Conservation (phyloP, 2,797 vertebrate genomes). For the Cryptoprocta ferox region DNA sequence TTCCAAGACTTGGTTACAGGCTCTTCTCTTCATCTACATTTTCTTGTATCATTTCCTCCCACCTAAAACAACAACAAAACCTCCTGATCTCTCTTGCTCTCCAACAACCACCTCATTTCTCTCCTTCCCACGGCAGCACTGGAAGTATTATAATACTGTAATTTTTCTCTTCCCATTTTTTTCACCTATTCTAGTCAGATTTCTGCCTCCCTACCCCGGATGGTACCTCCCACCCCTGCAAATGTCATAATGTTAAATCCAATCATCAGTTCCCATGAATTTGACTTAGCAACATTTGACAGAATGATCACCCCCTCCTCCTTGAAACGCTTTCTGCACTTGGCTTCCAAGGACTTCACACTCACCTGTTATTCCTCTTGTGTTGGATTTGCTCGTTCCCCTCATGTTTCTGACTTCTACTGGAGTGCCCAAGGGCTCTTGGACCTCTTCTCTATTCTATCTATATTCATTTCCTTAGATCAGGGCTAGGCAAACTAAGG, state of each 20-base stretch:
- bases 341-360: not conserved
- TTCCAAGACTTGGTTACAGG: not conserved
- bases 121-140: not conserved
- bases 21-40: not conserved
- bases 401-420: not conserved
- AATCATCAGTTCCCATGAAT: not conserved
- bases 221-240: not conserved
- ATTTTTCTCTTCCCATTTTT: not conserved
- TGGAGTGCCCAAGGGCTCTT: not conserved
- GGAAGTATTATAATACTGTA: not conserved
- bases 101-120: not conserved
- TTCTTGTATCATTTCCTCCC: not conserved
- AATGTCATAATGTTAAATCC: not conserved
- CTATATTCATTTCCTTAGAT: not conserved
- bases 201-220: not conserved
- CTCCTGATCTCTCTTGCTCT: too few relatives aligned
- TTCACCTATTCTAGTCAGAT: not conserved
- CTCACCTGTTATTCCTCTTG: not conserved
- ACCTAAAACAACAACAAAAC: not conserved
- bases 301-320: not conserved
- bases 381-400: not conserved
- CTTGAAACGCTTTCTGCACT: not conserved
- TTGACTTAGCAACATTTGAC: not conserved
- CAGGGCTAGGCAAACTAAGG: not conserved
- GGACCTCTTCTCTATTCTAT: not conserved